Evolutionary conservation across 2,113 vertebrate genomes (phyloP).

Genomic region (Passer montanus): DNA sequence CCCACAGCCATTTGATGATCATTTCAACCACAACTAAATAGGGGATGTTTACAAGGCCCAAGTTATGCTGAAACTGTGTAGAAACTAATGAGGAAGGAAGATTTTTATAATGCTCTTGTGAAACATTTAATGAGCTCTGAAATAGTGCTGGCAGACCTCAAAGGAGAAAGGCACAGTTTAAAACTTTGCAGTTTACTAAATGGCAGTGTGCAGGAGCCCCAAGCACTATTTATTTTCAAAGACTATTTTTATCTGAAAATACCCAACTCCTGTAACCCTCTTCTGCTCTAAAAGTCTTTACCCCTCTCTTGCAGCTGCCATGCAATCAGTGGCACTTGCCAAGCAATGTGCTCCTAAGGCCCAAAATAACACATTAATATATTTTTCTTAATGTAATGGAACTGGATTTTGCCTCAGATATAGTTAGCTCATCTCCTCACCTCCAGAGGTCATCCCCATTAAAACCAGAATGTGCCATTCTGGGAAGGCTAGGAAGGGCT

Average conservation of each 20-base stretch:
- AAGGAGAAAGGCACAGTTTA: not conserved
- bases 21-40: not conserved
- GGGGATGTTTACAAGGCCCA: not conserved
- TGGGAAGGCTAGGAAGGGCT: not conserved
- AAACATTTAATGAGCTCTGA: constrained; percentile 24
- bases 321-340: not conserved
- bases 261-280: not conserved
- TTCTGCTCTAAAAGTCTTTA: not conserved
- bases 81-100: constrained; percentile 1
- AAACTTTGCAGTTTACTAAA: constrained; percentile 10
- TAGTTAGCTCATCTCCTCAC: not conserved
- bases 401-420: not conserved
- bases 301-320: not conserved
- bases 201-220: not conserved
- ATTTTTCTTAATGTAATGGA: not conserved
- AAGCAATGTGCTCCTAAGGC: not conserved
- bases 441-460: not conserved
- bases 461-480: not conserved
- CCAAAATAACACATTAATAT: not conserved
- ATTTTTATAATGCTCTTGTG: not conserved
- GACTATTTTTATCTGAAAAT: constrained; percentile 16
- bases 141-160: not conserved
- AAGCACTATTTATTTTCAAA: not conserved
- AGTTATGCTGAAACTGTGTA: not conserved
- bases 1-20: not conserved